Percentiles rank a stretch among this genome's conserved stretches.
Conservation (phyloP, 2,888 invertebrate species). For the Disparrhopalites patrizii region DNA sequence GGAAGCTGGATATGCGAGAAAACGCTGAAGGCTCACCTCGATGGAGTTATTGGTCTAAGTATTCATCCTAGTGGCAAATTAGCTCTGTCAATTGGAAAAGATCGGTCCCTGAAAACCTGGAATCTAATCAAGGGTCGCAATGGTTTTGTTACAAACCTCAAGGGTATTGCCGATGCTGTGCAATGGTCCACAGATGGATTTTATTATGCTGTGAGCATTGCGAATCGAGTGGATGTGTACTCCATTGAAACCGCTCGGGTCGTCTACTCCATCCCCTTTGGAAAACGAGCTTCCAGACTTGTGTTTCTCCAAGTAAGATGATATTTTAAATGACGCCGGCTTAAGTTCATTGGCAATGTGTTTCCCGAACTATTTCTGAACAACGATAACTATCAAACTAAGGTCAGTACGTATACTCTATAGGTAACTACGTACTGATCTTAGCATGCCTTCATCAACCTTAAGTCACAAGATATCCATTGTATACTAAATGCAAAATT, state of each 20-base stretch:
- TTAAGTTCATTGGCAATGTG: no score
- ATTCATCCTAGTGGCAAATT: slow-evolving; percentile 87
- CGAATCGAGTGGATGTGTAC: slow-evolving; percentile 73
- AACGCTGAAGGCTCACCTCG: slow-evolving; percentile 70
- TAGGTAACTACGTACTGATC: no score
- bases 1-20: slow-evolving; percentile 85
- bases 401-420: no score
- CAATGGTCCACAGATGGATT: slow-evolving; percentile 73
- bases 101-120: slow-evolving; percentile 84
- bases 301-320: slow-evolving; percentile 63
- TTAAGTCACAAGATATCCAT: no score
- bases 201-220: slow-evolving; percentile 70
- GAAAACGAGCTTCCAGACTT: slow-evolving; percentile 66
- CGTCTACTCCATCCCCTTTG: slow-evolving; percentile 63
- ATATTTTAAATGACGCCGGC: slow-evolving; percentile 26
- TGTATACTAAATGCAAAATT: no score
- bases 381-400: background rate
- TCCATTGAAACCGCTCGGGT: slow-evolving; percentile 72
- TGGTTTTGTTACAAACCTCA: slow-evolving; percentile 83
- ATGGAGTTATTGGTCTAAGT: slow-evolving; percentile 60
- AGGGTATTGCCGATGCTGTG: slow-evolving; percentile 60
- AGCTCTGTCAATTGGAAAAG: slow-evolving; percentile 78
- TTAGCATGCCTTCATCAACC: no score
- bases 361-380: background rate
- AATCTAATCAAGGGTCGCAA: slow-evolving; percentile 86